These are phyloP conservation scores for Caenorhabditis uteleia DNA, from an alignment of 2,888 invertebrate genomes.

Conservation along the genomic window DNA sequence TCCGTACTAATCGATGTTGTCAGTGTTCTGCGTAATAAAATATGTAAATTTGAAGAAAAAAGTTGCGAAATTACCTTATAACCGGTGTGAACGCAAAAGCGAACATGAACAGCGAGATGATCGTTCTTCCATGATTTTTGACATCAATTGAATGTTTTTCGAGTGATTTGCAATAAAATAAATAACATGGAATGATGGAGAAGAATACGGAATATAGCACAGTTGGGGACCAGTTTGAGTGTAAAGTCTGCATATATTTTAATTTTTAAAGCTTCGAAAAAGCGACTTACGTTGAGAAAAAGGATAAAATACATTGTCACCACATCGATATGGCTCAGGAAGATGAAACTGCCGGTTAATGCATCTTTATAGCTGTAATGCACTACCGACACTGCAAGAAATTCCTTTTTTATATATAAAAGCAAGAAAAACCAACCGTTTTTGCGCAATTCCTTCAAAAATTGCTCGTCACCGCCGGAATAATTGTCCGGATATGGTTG, in stretches of 20 bases:
- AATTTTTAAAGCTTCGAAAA: not conserved
- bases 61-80: constrained; percentile 52
- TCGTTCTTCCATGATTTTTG: constrained; percentile 73
- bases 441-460: constrained; percentile 80
- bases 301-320: constrained; percentile 68
- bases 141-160: not conserved
- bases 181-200: constrained; percentile 9
- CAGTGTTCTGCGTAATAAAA: constrained; percentile 80
- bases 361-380: constrained; percentile 80
- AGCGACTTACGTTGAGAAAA: constrained; percentile 52
- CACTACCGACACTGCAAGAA: constrained; percentile 77
- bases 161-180: constrained; percentile 21
- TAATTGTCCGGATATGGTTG: constrained; percentile 89
- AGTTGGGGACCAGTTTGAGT: constrained; percentile 16
- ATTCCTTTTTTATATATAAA: not conserved
- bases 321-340: constrained; percentile 81
- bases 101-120: constrained; percentile 82
- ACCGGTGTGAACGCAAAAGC: constrained; percentile 89
- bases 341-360: constrained; percentile 79
- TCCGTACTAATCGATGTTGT: constrained; percentile 96
- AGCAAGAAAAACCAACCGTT: constrained; percentile 24
- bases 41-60: not conserved
- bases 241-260: constrained; percentile 16
- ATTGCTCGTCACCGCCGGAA: constrained; percentile 82
- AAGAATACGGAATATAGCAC: constrained; percentile 19